phyloP scores from a whole-genome alignment of 2,113 vertebrate species.

The Seriola aureovittata region DNA sequence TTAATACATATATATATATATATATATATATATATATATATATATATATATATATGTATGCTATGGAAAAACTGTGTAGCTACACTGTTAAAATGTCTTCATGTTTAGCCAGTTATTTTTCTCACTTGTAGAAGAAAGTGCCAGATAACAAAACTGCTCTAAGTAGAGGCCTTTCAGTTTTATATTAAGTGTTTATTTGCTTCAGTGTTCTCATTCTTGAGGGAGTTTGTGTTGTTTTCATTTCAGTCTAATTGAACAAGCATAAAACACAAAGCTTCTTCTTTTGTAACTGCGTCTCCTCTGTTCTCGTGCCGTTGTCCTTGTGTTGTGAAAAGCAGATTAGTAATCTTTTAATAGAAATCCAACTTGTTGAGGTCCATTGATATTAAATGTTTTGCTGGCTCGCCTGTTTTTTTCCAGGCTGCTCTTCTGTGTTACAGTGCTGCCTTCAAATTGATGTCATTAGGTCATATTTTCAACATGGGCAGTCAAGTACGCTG shows the following conservation, averaged over 20 bases:
- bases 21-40: no score
- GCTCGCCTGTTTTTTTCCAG: not conserved
- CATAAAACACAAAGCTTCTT: not conserved
- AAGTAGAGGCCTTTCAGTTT: not conserved
- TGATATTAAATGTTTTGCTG: not conserved
- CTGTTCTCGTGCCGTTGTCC: no score
- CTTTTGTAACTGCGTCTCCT: not conserved
- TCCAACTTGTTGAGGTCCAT: not conserved
- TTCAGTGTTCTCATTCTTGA: not conserved
- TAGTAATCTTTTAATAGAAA: constrained; percentile 5
- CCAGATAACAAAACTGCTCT: not conserved
- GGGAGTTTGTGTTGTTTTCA: not conserved
- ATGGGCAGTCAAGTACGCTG: not conserved
- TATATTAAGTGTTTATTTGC: not conserved
- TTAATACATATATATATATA: not conserved
- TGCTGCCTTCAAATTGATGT: constrained; percentile 20
- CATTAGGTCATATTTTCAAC: not conserved
- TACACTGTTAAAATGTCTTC: not conserved
- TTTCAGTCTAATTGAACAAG: not conserved
- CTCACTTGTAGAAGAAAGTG: not conserved
- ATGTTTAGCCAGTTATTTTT: no score
- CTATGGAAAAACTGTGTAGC: no score
- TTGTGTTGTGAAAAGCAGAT: not conserved
- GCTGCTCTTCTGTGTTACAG: not conserved
- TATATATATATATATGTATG: no score